Percentiles rank a stretch among this genome's conserved stretches.
These are phyloP conservation scores for Agrochola lychnidis DNA, from an alignment of 2,888 invertebrate species.

Conservation along the genomic window DNA sequence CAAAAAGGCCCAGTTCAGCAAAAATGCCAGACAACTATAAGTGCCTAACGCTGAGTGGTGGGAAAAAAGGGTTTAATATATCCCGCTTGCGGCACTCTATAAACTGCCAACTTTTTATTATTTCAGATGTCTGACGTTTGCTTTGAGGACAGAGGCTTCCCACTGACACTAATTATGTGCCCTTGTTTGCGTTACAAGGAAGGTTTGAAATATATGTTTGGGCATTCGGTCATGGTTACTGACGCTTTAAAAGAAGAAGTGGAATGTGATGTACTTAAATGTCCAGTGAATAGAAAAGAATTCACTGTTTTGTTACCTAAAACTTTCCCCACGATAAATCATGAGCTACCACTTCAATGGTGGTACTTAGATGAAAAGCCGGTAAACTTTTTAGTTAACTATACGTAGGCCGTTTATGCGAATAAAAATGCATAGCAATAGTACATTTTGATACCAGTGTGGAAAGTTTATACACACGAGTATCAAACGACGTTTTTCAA, in stretches of 20 bases:
- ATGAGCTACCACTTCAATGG: constrained; percentile 81
- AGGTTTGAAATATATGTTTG: constrained; percentile 79
- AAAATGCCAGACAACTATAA: no score
- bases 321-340: constrained; percentile 77
- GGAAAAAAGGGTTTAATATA: no score
- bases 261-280: constrained; percentile 75
- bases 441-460: background rate
- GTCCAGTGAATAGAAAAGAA: constrained; percentile 76
- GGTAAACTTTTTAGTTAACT: constrained; percentile 66
- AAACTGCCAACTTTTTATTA: constrained; percentile 45
- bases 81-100: no score
- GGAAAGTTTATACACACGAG: no score
- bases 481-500: background rate
- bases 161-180: constrained; percentile 81
- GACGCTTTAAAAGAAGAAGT: constrained; percentile 77
- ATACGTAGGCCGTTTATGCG: background rate
- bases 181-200: constrained; percentile 80
- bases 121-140: constrained; percentile 75
- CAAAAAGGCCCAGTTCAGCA: no score
- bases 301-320: constrained; percentile 84
- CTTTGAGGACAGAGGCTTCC: constrained; percentile 82
- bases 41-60: no score
- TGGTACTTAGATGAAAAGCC: constrained; percentile 82
- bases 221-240: constrained; percentile 68
- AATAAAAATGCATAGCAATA: background rate